These are phyloP conservation scores for Podargus strigoides DNA, from an alignment of 2,797 vertebrate genomes.

Conservation along the genomic window DNA sequence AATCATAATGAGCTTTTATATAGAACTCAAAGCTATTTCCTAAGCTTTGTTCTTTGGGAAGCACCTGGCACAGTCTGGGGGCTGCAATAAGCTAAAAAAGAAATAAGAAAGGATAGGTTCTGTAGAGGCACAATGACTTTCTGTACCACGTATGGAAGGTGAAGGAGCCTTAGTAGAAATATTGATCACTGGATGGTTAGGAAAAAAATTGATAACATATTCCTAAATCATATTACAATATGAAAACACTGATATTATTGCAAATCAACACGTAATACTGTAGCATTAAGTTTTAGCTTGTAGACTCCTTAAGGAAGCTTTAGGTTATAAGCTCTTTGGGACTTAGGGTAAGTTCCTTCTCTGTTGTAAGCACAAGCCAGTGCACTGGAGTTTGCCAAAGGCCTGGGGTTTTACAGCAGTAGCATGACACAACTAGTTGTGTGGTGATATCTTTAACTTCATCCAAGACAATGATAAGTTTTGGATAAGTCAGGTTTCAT, in stretches of 20 bases:
- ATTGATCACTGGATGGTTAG: background rate
- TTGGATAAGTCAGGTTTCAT: background rate
- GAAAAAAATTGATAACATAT: background rate
- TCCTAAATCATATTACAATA: background rate
- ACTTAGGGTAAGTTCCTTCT: background rate
- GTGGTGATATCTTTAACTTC: background rate
- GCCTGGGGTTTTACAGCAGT: background rate
- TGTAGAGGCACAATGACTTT: background rate
- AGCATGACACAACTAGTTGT: background rate
- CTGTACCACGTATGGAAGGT: background rate
- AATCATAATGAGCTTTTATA: background rate
- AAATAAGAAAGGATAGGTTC: background rate
- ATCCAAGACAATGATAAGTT: background rate
- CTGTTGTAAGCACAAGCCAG: background rate
- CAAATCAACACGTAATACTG: background rate
- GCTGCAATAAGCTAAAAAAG: background rate
- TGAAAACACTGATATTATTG: constrained; percentile 4
- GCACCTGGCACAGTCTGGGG: background rate
- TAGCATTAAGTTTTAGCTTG: background rate
- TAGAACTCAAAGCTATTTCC: constrained; percentile 1
- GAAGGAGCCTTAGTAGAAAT: background rate
- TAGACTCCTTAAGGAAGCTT: constrained; percentile 1
- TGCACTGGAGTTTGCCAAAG: background rate
- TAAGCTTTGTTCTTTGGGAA: background rate
- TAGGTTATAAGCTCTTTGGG: background rate